A percentile compares a stretch with the other conserved stretches of the same genome.
phyloP scores from a whole-genome alignment of 2,888 invertebrate species.

The Eupithecia subumbrata region DNA sequence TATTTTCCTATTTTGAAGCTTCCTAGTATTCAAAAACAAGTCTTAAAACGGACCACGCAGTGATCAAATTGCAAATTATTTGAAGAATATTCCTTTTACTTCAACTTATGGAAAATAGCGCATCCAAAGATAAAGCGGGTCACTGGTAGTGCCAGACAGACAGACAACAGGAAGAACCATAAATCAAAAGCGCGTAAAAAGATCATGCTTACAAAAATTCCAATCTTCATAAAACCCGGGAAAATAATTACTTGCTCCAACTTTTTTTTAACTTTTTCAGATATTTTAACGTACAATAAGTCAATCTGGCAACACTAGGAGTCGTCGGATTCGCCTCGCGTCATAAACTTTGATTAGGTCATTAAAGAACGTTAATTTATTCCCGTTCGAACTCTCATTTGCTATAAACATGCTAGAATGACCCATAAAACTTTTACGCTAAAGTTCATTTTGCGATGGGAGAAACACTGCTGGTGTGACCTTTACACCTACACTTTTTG shows the following conservation, averaged over 20 bases:
- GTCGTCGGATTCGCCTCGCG: slow-evolving; percentile 81
- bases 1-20: background rate
- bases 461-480: slow-evolving; percentile 57
- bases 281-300: slow-evolving; percentile 69
- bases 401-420: slow-evolving; percentile 69
- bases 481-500: slow-evolving; percentile 57
- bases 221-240: slow-evolving; percentile 82
- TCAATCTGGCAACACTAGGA: slow-evolving; percentile 83
- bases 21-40: background rate
- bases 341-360: slow-evolving; percentile 84
- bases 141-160: slow-evolving; percentile 20
- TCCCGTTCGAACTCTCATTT: slow-evolving; percentile 77
- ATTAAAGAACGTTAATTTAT: slow-evolving; percentile 84
- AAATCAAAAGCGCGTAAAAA: slow-evolving; percentile 76
- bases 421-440: slow-evolving; percentile 59
- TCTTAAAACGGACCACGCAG: background rate
- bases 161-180: slow-evolving; percentile 66
- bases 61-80: background rate
- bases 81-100: background rate
- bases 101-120: slow-evolving; percentile 11
- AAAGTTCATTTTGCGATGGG: slow-evolving; percentile 55
- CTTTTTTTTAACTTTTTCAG: slow-evolving; percentile 48
- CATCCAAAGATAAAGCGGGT: slow-evolving; percentile 16
- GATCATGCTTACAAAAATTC: slow-evolving; percentile 72
- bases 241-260: slow-evolving; percentile 72